phyloP scores from a whole-genome alignment of 2,888 invertebrate species.

The Acrobasis repandana region DNA sequence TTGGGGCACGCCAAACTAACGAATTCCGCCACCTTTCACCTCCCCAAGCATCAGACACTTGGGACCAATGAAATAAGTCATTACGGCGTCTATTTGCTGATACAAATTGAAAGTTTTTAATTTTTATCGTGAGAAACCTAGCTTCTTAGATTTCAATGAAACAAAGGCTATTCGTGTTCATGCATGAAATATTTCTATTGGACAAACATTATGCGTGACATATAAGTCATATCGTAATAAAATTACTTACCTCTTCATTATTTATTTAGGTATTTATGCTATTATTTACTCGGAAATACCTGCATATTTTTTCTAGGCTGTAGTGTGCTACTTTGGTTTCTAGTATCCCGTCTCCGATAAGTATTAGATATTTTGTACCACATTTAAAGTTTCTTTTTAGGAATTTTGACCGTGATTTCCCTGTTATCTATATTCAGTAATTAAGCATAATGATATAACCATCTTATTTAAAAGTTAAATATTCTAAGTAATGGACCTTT shows the following conservation, averaged over 20 bases:
- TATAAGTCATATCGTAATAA: no score
- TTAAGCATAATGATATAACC: slow-evolving; percentile 10
- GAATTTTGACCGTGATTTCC: not conserved
- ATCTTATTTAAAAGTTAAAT: slow-evolving; percentile 14
- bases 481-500: slow-evolving; percentile 11
- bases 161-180: no score
- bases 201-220: no score
- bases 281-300: no score
- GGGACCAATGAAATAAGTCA: slow-evolving; percentile 19
- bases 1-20: slow-evolving; percentile 29
- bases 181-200: no score
- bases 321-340: not conserved
- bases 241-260: no score
- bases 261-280: no score
- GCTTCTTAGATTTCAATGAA: no score
- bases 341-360: not conserved
- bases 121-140: not conserved
- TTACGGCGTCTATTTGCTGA: slow-evolving; percentile 2
- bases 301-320: not conserved
- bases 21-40: slow-evolving; percentile 32
- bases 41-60: slow-evolving; percentile 17
- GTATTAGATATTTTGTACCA: not conserved
- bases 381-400: slow-evolving; percentile 4
- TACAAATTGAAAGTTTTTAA: not conserved
- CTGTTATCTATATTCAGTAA: not conserved